A percentile compares a stretch with the other conserved stretches of the same genome.
These are phyloP conservation scores for Pagrus major DNA, from an alignment of 2,113 vertebrate genomes.

Conservation along the genomic window DNA sequence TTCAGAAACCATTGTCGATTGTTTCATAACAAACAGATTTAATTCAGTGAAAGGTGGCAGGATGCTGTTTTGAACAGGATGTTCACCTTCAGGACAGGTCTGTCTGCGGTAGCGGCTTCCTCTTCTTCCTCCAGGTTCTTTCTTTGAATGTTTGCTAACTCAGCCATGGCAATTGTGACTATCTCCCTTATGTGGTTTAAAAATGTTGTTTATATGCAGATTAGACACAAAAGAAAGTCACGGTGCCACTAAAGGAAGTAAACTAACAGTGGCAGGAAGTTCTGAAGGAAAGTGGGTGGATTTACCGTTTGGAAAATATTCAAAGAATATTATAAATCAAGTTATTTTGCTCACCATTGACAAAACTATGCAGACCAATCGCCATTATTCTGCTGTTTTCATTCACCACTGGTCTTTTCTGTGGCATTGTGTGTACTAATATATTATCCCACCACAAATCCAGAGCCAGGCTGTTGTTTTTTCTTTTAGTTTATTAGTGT, in stretches of 20 bases:
- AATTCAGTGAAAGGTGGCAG: constrained; percentile 54
- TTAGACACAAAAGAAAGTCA: constrained; percentile 40
- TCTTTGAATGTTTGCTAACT: background rate
- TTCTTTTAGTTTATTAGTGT: background rate
- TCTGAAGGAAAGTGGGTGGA: constrained; percentile 6
- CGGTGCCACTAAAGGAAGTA: constrained; percentile 38
- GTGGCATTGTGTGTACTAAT: background rate
- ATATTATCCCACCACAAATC: background rate
- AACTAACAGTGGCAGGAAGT: constrained; percentile 58
- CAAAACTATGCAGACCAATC: background rate
- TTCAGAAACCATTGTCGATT: constrained; percentile 58
- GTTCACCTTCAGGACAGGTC: constrained; percentile 74
- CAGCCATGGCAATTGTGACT: background rate
- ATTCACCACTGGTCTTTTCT: background rate
- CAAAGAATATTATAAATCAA: background rate
- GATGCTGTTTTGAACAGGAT: constrained; percentile 71
- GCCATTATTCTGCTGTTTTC: background rate
- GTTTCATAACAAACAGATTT: constrained; percentile 20
- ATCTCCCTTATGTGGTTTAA: background rate
- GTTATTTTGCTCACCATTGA: background rate
- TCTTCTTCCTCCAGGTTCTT: constrained; percentile 29
- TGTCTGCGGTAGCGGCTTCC: constrained; percentile 46
- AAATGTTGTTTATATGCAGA: background rate
- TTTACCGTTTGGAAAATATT: constrained; percentile 43
- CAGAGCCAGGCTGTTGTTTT: background rate